Conservation (phyloP, 2,888 invertebrate species). For the Amphipyra berbera region DNA sequence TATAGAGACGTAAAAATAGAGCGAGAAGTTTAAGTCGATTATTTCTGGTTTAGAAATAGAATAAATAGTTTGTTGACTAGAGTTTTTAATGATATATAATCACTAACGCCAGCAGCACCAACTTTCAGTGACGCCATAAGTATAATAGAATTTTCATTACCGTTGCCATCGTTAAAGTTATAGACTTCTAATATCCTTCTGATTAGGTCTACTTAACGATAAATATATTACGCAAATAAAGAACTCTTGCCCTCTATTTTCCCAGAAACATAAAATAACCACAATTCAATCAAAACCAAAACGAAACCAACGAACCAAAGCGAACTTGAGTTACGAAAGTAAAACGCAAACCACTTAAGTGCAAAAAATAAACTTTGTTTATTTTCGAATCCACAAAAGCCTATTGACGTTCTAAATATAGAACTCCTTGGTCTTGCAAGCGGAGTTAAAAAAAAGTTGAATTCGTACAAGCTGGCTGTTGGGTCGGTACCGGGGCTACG, state of each 20-base stretch:
- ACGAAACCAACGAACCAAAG: conserved; percentile 1
- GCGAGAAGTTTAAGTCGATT: background rate
- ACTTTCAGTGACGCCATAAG: background rate
- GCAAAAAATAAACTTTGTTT: conserved; percentile 36
- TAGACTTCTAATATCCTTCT: no score
- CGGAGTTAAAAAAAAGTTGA: conserved; percentile 69
- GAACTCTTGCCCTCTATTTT: no score
- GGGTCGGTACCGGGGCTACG: conserved; percentile 76
- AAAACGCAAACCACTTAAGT: conserved; percentile 15
- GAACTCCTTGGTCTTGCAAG: conserved; percentile 76
- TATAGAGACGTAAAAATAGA: conserved; percentile 25
- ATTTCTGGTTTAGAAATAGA: background rate
- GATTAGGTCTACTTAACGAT: no score
- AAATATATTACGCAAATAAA: no score
- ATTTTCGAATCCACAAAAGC: conserved; percentile 50
- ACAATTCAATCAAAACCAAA: background rate
- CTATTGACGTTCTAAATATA: conserved; percentile 77
- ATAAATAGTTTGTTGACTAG: no score
- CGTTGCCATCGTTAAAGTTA: no score
- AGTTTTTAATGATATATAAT: no score
- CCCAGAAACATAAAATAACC: no score
- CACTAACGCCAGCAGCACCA: conserved; percentile 3
- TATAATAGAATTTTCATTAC: no score
- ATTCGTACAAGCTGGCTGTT: conserved; percentile 66
- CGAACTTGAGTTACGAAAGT: conserved; percentile 1